These are phyloP conservation scores for Sebastes matsubarae DNA, from an alignment of 2,797 vertebrate genomes.

Conservation along the genomic window DNA sequence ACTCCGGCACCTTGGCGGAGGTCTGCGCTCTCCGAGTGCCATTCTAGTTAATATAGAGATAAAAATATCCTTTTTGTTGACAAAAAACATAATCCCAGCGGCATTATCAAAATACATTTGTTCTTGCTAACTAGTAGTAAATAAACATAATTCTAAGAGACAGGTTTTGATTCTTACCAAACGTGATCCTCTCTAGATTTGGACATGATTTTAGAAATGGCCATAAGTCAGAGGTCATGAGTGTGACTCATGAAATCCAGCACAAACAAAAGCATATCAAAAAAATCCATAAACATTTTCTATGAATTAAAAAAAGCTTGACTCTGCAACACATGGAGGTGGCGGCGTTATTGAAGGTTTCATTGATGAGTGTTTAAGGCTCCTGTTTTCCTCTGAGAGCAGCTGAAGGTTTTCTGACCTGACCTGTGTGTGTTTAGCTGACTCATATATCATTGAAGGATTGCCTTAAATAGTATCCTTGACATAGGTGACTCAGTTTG, in stretches of 20 bases:
- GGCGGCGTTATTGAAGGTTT: not conserved
- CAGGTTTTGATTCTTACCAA: too few relatives aligned
- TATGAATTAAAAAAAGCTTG: not conserved
- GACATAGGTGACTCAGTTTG: constrained; percentile 13
- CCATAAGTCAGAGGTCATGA: too few relatives aligned
- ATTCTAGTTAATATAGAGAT: too few relatives aligned
- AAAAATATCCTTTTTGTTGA: too few relatives aligned
- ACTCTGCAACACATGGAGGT: too few relatives aligned
- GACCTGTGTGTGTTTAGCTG: not conserved
- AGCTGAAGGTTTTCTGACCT: not conserved
- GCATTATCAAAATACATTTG: too few relatives aligned
- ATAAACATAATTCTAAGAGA: too few relatives aligned
- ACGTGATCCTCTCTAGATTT: too few relatives aligned
- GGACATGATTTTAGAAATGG: not conserved
- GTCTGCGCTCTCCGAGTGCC: too few relatives aligned
- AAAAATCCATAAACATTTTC: not conserved
- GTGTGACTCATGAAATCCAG: not conserved
- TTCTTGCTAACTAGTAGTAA: too few relatives aligned
- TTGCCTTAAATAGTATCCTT: constrained; percentile 41
- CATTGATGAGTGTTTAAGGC: not conserved
- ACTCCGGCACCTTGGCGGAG: too few relatives aligned
- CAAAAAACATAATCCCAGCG: too few relatives aligned
- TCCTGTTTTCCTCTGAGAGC: not conserved
- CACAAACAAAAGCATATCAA: not conserved
- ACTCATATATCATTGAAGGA: constrained; percentile 31